Conservation (phyloP, 2,113 vertebrate species). For the Festucalex cinctus region DNA sequence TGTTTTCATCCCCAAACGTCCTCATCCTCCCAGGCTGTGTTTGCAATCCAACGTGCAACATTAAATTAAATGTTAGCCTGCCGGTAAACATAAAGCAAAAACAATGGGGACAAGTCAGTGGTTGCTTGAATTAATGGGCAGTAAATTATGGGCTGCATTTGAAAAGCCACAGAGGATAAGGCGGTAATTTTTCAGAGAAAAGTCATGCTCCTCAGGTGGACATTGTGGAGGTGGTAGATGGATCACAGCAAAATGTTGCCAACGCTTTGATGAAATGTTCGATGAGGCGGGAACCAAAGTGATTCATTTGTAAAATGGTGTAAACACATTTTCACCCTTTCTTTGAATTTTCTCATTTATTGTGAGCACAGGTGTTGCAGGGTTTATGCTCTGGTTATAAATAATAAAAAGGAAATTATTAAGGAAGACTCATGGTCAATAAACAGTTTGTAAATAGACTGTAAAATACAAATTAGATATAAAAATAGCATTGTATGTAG, state of each 20-base stretch:
- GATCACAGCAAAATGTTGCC: conserved; percentile 3
- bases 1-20: not conserved
- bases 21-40: too few relatives aligned
- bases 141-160: not conserved
- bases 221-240: not conserved
- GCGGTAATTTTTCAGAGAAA: not conserved
- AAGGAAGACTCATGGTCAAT: too few relatives aligned
- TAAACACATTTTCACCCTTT: not conserved
- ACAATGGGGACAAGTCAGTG: not conserved
- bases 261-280: conserved; percentile 4
- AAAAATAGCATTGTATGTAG: not conserved
- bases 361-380: not conserved
- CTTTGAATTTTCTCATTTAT: not conserved
- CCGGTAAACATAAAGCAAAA: not conserved
- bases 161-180: not conserved
- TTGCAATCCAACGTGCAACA: not conserved
- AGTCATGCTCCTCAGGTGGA: not conserved
- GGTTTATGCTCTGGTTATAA: not conserved
- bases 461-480: not conserved
- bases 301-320: not conserved
- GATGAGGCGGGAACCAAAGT: not conserved
- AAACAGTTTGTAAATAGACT: too few relatives aligned
- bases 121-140: not conserved
- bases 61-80: not conserved
- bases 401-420: too few relatives aligned